Evolutionary conservation across 2,888 invertebrate genomes (phyloP).

Genomic region (Pollenia amentaria): DNA sequence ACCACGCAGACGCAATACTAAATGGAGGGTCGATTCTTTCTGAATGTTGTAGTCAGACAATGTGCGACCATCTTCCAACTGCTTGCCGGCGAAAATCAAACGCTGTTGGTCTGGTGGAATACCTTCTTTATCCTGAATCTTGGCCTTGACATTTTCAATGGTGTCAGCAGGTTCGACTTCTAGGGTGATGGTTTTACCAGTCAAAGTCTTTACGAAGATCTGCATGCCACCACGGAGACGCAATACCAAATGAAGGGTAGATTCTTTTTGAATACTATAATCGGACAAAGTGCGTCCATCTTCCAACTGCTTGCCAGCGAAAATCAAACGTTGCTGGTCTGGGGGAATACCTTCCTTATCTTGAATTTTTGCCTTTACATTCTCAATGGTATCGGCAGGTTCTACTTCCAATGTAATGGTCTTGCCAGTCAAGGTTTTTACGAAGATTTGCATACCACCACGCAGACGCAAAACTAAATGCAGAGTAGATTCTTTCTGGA

Average conservation of each 20-base stretch:
- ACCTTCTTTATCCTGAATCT: conserved; percentile 75
- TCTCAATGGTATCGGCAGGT: conserved; percentile 75
- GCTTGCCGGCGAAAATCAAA: conserved; percentile 75
- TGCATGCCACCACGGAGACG: conserved; percentile 75
- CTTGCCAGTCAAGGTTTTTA: conserved; percentile 75
- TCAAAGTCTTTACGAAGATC: conserved; percentile 73
- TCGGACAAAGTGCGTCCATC: conserved; percentile 74
- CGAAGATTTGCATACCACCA: conserved; percentile 76
- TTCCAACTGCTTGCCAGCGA: conserved; percentile 75
- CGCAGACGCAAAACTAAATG: conserved; percentile 75
- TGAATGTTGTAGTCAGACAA: conserved; percentile 74
- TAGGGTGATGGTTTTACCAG: conserved; percentile 73
- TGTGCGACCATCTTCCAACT: conserved; percentile 73
- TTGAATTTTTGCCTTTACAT: conserved; percentile 75
- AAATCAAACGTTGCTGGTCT: conserved; percentile 76
- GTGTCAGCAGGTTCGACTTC: conserved; percentile 75
- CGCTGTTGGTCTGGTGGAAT: conserved; percentile 76
- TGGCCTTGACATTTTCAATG: conserved; percentile 74
- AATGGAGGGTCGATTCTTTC: conserved; percentile 77
- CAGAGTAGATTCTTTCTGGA: conserved; percentile 75
- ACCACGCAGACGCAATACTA: conserved; percentile 76
- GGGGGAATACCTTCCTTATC: conserved; percentile 76
- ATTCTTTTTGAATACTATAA: conserved; percentile 75
- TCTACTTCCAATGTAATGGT: conserved; percentile 75
- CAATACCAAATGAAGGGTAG: conserved; percentile 71